Evolutionary conservation across 2,888 invertebrate species (phyloP).

Genomic region (Napeogenes inachia): DNA sequence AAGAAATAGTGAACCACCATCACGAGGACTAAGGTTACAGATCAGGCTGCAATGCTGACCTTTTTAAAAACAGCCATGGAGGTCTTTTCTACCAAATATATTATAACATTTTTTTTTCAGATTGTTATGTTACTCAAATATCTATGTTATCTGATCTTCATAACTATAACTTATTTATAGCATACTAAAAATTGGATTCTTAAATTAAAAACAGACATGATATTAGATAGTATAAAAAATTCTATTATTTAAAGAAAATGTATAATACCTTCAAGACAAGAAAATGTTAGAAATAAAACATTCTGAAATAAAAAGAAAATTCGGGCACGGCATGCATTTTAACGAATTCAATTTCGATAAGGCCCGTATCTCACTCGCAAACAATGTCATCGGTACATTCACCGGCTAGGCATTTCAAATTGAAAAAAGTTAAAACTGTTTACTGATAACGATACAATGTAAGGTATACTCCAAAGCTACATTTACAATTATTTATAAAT

Average conservation of each 20-base stretch:
- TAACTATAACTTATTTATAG: too few species aligned
- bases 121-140: too few species aligned
- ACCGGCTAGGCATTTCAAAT: slow-evolving; percentile 13
- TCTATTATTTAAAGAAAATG: not conserved
- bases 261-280: not conserved
- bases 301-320: slow-evolving; percentile 9
- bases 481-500: not conserved
- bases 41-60: too few species aligned
- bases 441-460: slow-evolving; percentile 11
- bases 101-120: too few species aligned
- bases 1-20: too few species aligned
- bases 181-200: too few species aligned
- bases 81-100: too few species aligned
- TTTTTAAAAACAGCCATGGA: too few species aligned
- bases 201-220: too few species aligned
- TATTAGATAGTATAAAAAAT: not conserved
- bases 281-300: slow-evolving; percentile 1
- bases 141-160: too few species aligned
- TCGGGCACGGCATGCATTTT: slow-evolving; percentile 26
- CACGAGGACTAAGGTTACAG: too few species aligned
- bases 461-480: not conserved
- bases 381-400: slow-evolving; percentile 24
- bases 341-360: slow-evolving; percentile 25
- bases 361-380: slow-evolving; percentile 27
- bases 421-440: slow-evolving; percentile 12